phyloP scores from a whole-genome alignment of 2,797 vertebrate genomes.

The Pangasius larnaudii region DNA sequence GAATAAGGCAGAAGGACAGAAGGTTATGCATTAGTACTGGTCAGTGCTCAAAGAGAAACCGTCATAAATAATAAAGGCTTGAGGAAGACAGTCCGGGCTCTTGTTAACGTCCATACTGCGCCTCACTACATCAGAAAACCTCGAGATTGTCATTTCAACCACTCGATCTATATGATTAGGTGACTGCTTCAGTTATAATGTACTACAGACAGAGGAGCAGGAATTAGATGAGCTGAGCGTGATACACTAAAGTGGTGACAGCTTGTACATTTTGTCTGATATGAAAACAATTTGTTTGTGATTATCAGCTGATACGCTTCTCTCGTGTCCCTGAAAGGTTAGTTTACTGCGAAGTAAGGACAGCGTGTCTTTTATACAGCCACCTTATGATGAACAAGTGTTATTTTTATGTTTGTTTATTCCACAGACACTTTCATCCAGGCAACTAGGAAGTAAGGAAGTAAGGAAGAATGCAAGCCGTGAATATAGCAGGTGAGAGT shows the following conservation, averaged over 20 bases:
- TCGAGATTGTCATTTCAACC: slow-evolving; percentile 94
- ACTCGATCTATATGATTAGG: slow-evolving; percentile 65
- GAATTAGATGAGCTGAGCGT: slow-evolving; percentile 41
- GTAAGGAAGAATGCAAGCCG: neutral
- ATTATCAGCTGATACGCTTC: neutral
- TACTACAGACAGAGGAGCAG: slow-evolving; percentile 65
- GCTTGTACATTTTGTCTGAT: slow-evolving; percentile 24
- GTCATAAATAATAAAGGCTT: slow-evolving; percentile 99
- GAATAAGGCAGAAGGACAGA: slow-evolving; percentile 98
- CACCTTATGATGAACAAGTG: neutral
- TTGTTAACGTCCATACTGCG: slow-evolving; percentile 79
- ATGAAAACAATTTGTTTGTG: slow-evolving; percentile 23
- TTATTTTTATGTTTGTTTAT: neutral
- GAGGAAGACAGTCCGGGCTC: slow-evolving; percentile 90
- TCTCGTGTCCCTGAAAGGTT: neutral
- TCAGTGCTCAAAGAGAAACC: slow-evolving; percentile 97
- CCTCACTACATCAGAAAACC: slow-evolving; percentile 90
- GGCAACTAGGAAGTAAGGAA: too few species aligned
- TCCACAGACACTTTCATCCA: neutral
- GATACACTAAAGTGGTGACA: neutral
- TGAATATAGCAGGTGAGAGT: neutral
- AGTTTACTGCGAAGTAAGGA: neutral
- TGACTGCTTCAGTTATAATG: slow-evolving; percentile 76
- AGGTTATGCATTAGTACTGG: slow-evolving; percentile 99
- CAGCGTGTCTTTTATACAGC: neutral